phyloP scores from a whole-genome alignment of 2,888 invertebrate species.

The Catonia carolina region DNA sequence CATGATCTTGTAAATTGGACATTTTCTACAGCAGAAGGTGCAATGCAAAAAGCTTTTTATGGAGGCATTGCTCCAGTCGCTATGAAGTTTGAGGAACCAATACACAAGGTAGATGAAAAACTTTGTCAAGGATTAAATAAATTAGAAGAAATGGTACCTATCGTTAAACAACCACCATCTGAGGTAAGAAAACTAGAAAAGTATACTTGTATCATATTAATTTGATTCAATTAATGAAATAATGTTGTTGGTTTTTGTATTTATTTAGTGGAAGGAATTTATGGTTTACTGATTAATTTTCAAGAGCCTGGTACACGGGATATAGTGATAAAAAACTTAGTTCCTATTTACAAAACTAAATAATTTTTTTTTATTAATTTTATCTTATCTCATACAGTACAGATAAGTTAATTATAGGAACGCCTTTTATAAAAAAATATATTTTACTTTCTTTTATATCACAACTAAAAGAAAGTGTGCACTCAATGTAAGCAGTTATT shows the following conservation, averaged over 20 bases:
- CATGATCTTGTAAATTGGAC: conserved; percentile 54
- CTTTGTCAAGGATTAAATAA: conserved; percentile 51
- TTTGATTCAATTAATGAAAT: neutral
- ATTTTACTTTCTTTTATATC: no score
- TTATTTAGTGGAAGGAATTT: no score
- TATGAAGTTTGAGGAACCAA: conserved; percentile 48
- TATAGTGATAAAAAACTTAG: no score
- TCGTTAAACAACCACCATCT: conserved; percentile 50
- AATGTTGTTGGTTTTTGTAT: neutral
- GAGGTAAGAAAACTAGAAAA: conserved; percentile 42
- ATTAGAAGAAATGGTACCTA: conserved; percentile 50
- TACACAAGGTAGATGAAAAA: conserved; percentile 49
- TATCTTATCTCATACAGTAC: no score
- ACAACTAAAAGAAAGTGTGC: no score
- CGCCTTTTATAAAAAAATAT: no score
- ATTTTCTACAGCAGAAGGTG: conserved; percentile 54
- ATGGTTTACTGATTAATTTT: no score
- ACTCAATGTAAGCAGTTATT: no score
- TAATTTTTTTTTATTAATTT: no score
- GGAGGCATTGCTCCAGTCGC: conserved; percentile 47
- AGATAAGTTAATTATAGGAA: no score
- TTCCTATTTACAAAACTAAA: no score
- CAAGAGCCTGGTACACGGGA: no score
- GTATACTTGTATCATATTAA: neutral
- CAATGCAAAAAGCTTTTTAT: conserved; percentile 48